phyloP scores from a whole-genome alignment of 2,888 invertebrate species.

The Choristoneura rosaceana region DNA sequence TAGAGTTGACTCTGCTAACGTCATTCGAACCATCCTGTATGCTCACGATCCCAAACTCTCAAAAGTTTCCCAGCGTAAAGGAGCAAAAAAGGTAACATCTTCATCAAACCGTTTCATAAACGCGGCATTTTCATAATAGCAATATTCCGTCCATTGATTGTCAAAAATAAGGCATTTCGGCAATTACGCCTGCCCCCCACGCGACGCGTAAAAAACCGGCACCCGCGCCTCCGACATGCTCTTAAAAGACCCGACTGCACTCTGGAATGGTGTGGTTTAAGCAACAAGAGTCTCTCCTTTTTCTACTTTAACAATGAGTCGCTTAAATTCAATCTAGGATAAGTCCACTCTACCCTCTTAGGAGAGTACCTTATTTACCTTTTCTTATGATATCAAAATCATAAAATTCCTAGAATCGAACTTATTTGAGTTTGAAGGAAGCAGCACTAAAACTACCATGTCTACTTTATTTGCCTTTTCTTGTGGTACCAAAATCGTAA shows the following conservation, averaged over 20 bases:
- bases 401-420: no score
- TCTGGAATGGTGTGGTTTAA: conserved; percentile 51
- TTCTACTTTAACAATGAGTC: no score
- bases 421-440: no score
- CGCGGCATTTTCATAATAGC: conserved; percentile 67
- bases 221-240: conserved; percentile 67
- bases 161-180: conserved; percentile 85
- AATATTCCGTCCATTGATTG: conserved; percentile 84
- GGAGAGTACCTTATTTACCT: no score
- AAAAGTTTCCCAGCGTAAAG: conserved; percentile 3
- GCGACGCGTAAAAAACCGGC: conserved; percentile 76
- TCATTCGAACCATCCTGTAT: no score
- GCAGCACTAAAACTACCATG: no score
- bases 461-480: no score
- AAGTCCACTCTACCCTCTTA: no score
- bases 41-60: background rate
- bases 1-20: no score
- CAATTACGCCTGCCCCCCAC: conserved; percentile 84
- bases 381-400: no score
- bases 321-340: no score
- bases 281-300: conserved; percentile 43
- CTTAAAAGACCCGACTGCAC: conserved; percentile 77
- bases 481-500: no score
- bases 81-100: conserved; percentile 14
- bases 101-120: conserved; percentile 47